Percentiles rank a stretch among this genome's conserved stretches.
These are phyloP conservation scores for Toxonevra muliebris DNA, from an alignment of 2,888 invertebrate genomes.

Conservation along the genomic window DNA sequence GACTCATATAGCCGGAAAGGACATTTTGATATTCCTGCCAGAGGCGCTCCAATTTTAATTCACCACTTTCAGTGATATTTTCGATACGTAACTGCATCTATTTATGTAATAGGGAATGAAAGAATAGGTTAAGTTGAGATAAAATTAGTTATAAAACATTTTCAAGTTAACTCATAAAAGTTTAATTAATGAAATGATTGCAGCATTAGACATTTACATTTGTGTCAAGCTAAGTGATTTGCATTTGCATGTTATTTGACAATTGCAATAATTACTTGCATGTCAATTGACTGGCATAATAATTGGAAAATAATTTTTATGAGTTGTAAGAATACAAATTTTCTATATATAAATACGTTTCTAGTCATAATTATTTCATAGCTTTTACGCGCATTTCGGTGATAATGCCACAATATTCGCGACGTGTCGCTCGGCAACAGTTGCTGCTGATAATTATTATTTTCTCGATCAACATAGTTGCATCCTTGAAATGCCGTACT, in stretches of 20 bases:
- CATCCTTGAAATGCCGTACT: conserved; percentile 68
- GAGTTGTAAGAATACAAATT: too few relatives aligned
- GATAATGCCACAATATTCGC: not conserved
- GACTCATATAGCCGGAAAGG: conserved; percentile 60
- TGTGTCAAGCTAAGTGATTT: too few relatives aligned
- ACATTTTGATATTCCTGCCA: conserved; percentile 65
- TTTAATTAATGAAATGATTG: not conserved
- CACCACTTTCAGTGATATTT: conserved; percentile 64
- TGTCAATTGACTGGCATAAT: conserved; percentile 20
- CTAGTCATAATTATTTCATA: not conserved
- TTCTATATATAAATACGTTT: too few relatives aligned
- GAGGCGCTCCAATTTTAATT: conserved; percentile 66
- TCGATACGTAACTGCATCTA: conserved; percentile 64
- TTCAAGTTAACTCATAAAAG: not conserved
- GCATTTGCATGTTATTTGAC: not conserved
- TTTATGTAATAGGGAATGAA: conserved; percentile 1
- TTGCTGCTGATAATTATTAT: conserved; percentile 11
- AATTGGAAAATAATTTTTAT: too few relatives aligned
- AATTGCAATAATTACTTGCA: conserved; percentile 5
- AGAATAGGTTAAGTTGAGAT: conserved; percentile 50
- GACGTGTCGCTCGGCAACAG: not conserved
- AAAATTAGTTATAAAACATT: too few relatives aligned
- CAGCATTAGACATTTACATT: not conserved
- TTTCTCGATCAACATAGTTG: not conserved
- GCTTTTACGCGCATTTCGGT: conserved; percentile 8